A percentile compares a stretch with the other conserved stretches of the same genome.
Evolutionary conservation across 1,140 invertebrate genomes (phyloP).

Genomic region (Saccostrea cuccullata): DNA sequence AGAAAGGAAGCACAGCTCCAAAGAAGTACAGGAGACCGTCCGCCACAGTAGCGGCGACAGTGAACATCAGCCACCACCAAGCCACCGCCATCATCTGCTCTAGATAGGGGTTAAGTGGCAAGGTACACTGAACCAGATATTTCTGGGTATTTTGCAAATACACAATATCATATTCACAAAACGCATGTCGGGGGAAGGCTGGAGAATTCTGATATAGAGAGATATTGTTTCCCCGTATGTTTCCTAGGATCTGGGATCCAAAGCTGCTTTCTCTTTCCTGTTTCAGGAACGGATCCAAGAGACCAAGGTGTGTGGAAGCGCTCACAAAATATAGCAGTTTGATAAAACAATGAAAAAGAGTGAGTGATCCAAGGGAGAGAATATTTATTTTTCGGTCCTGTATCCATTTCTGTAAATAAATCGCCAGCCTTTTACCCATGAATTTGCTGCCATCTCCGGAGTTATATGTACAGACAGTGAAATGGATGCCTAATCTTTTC

Average conservation of each 20-base stretch:
- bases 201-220: neutral
- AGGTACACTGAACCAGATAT: neutral
- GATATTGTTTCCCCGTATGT: neutral
- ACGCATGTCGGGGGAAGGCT: neutral
- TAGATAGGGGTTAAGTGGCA: neutral
- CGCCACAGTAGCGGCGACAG: neutral
- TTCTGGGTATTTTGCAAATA: neutral
- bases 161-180: neutral
- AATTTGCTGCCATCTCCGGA: neutral
- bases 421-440: neutral
- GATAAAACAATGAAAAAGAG: slow-evolving; percentile 3
- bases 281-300: neutral
- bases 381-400: neutral
- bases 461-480: neutral
- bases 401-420: neutral
- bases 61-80: slow-evolving; percentile 8
- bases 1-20: neutral
- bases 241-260: neutral
- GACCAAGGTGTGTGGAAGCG: neutral
- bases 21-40: neutral
- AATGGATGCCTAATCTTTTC: neutral
- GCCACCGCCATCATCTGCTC: neutral
- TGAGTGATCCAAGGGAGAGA: neutral
- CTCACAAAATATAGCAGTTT: slow-evolving; percentile 11
- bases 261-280: neutral